These are phyloP conservation scores for Zoanthus solanderi DNA, from an alignment of 92 coral and sea anemone species.

Conservation along the genomic window DNA sequence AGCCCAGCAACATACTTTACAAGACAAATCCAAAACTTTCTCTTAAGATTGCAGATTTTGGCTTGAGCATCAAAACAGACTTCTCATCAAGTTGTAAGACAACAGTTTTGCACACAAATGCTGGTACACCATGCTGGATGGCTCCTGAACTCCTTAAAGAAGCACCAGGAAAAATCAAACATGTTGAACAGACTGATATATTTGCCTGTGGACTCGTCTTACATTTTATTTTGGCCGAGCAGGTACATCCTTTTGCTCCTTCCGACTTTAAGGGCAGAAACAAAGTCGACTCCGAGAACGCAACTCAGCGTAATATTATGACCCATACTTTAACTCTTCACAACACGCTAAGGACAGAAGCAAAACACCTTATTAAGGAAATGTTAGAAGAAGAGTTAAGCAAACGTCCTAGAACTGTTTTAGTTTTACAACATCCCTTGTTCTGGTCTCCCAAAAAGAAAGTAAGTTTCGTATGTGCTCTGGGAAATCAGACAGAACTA, in stretches of 20 bases:
- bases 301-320: conserved; percentile 50
- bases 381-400: conserved; percentile 42
- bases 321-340: conserved; percentile 23
- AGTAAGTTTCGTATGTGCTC: conserved; percentile 43
- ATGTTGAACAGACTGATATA: conserved; percentile 41
- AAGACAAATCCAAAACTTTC: conserved; percentile 48
- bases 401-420: conserved; percentile 45
- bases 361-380: conserved; percentile 30
- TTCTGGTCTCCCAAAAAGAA: conserved; percentile 61
- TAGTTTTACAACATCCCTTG: conserved; percentile 53
- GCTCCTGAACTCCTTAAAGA: conserved; percentile 57
- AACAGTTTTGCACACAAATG: conserved; percentile 46
- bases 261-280: not conserved
- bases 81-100: not conserved
- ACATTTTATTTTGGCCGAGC: conserved; percentile 49
- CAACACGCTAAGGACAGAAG: conserved; percentile 36
- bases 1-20: conserved; percentile 68
- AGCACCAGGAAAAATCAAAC: not conserved
- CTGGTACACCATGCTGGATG: conserved; percentile 66
- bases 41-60: conserved; percentile 70
- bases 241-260: conserved; percentile 61
- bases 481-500: conserved; percentile 61
- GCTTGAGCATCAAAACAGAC: conserved; percentile 53
- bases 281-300: not conserved
- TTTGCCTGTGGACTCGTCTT: conserved; percentile 68